Base-by-base conservation (phyloP, 2,113 vertebrate species). In the Centropus unirufus region DNA sequence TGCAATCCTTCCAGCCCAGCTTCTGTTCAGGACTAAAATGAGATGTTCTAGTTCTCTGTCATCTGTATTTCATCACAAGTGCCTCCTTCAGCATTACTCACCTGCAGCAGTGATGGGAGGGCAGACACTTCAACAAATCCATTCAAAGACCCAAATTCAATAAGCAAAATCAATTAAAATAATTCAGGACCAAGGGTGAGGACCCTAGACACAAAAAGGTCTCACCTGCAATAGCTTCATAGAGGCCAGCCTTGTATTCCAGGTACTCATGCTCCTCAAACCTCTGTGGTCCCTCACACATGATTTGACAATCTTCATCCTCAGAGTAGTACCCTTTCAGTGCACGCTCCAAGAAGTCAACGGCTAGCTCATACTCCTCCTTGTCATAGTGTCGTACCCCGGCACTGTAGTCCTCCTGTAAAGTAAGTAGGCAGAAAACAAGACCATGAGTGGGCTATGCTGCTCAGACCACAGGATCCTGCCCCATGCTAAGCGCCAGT, bases 201-300 rank as follows among this genome's bases (percentile, higher is more conserved):
- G 90, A 67, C 9, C 3, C 15, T 40, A 24, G 73, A 52, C 4
- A 11, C 42, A 81, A 36, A 59, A 92, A 57, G n/a, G 15, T 32
- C 97, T 96, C 97, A 99, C 99, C 99, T 98, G 99, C 99, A 85
- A 99, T 96, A n/a, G 99, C 97, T 97, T 99, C 99, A 0, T 98
- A 98, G 69, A 99, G 98, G 93, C 98, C 98, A 83, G 98, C 98
- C 59, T 98, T 98, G 80, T 99, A 99, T 15, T 97, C 95, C 89
- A 99, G 90, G 73, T 99, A 97, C 57, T 98, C 98, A 0, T 99
- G 97, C 39, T 98, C 99, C 87, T 98, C 98, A 92, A 99, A 99
- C 23, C 95, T 97, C 97, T 99, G 99, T 0, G 99, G 98, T 6
- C 98, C 99, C 64, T 99, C 99, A 6, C 99, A 99, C 66, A 99